Evolutionary conservation across 2,797 vertebrate species (phyloP).

Genomic region (Mastacembelus armatus): DNA sequence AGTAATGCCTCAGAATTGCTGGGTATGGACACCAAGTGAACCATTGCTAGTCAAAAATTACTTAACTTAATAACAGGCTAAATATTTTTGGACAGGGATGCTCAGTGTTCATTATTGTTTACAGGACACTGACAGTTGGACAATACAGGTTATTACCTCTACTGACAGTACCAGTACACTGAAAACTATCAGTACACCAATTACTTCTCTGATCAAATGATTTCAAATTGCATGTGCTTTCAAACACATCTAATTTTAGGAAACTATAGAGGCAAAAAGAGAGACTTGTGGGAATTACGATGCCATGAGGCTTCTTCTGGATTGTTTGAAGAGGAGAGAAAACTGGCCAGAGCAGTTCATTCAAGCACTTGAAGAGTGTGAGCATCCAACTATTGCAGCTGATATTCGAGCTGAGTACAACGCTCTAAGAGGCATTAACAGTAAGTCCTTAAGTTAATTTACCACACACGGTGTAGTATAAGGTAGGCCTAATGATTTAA

Average conservation of each 20-base stretch:
- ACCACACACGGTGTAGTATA: neutral
- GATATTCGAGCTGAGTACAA: conserved; percentile 73
- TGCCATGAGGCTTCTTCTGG: conserved; percentile 78
- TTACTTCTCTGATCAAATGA: neutral
- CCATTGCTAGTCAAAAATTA: too few species aligned
- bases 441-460: conserved; percentile 59
- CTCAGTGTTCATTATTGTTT: too few species aligned
- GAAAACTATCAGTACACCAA: too few species aligned
- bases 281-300: conserved; percentile 68
- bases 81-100: too few species aligned
- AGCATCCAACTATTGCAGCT: conserved; percentile 56
- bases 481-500: too few species aligned
- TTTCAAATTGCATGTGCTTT: neutral
- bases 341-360: conserved; percentile 85
- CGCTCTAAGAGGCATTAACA: conserved; percentile 52
- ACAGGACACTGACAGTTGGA: too few species aligned
- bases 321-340: conserved; percentile 79
- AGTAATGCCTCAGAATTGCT: too few species aligned
- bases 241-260: conserved; percentile 59
- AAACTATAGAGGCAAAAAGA: conserved; percentile 80
- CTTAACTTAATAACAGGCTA: too few species aligned
- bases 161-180: too few species aligned
- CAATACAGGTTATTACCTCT: too few species aligned
- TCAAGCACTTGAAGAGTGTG: conserved; percentile 66
- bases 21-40: too few species aligned